Evolutionary conservation across 1,140 invertebrate genomes (phyloP).

Genomic region (Trachelipus rathkii): DNA sequence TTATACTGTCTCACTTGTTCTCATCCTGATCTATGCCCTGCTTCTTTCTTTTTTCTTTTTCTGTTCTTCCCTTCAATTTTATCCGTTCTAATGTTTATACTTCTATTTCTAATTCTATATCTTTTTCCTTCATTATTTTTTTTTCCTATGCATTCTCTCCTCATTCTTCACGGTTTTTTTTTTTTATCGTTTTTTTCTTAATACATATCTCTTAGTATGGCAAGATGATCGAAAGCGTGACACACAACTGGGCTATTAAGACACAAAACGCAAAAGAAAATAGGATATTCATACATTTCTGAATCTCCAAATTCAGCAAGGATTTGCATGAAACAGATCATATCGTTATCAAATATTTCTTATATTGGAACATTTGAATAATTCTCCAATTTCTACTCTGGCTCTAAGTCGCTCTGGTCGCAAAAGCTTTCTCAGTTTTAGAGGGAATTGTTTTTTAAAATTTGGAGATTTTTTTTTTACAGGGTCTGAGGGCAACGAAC

Average conservation of each 20-base stretch:
- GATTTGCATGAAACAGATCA: slow-evolving; percentile 7
- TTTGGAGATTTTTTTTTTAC: neutral
- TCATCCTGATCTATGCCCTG: too few species aligned
- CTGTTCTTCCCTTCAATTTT: too few species aligned
- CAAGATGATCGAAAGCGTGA: slow-evolving; percentile 5
- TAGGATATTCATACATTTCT: slow-evolving; percentile 1
- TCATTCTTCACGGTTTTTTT: neutral
- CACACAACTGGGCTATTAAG: slow-evolving; percentile 11
- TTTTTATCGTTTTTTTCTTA: neutral
- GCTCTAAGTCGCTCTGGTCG: neutral
- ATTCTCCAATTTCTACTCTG: slow-evolving; percentile 4
- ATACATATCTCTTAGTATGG: neutral
- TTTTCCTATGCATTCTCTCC: too few species aligned
- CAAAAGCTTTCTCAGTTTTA: slow-evolving; percentile 10
- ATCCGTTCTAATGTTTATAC: too few species aligned
- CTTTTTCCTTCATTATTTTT: too few species aligned
- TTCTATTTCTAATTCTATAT: too few species aligned
- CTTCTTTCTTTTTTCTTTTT: too few species aligned
- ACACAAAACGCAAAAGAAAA: slow-evolving; percentile 3
- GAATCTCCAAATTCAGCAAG: slow-evolving; percentile 5
- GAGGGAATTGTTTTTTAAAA: neutral
- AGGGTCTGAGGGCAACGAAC: too few species aligned
- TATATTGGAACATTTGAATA: slow-evolving; percentile 13
- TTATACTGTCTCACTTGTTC: too few species aligned
- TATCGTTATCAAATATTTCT: slow-evolving; percentile 8